Percentiles rank a stretch among this genome's conserved stretches.
Evolutionary conservation across 2,888 invertebrate genomes (phyloP).

Genomic region (Hylaea fasciaria): DNA sequence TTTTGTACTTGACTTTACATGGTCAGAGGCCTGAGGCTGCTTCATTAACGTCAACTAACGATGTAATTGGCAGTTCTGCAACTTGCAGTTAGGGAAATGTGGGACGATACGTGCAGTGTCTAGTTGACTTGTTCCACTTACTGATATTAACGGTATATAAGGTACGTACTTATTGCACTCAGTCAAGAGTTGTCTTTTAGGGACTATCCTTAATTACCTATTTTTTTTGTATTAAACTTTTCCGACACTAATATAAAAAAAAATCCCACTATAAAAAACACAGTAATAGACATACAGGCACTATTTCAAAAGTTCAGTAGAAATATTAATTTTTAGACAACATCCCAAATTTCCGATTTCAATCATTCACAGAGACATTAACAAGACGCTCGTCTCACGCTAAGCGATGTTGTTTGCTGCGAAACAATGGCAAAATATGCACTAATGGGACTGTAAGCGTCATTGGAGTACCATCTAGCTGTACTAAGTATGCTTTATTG

Average conservation of each 20-base stretch:
- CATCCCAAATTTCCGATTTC: neutral
- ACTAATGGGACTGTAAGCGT: conserved; percentile 11
- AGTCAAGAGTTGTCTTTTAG: neutral
- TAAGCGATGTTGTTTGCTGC: conserved; percentile 42
- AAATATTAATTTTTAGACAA: neutral
- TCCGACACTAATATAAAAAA: no score
- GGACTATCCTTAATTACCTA: no score
- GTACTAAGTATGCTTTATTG: neutral
- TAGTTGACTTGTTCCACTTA: conserved; percentile 12
- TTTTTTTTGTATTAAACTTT: no score
- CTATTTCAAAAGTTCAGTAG: no score
- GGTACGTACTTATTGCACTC: neutral
- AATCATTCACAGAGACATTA: conserved; percentile 35
- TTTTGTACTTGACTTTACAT: conserved; percentile 21
- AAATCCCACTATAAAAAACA: no score
- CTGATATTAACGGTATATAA: conserved; percentile 12
- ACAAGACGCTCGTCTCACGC: conserved; percentile 36
- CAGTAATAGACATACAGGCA: no score
- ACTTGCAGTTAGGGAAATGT: conserved; percentile 20
- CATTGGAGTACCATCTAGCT: conserved; percentile 1
- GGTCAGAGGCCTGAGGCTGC: conserved; percentile 59
- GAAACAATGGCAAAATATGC: conserved; percentile 38
- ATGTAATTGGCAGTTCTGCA: conserved; percentile 66
- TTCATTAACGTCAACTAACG: conserved; percentile 75
- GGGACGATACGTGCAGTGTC: conserved; percentile 13